Percentiles rank a stretch among this genome's conserved stretches.
Conservation (phyloP, 2,113 vertebrate species). For the Triplophysa siluroides region DNA sequence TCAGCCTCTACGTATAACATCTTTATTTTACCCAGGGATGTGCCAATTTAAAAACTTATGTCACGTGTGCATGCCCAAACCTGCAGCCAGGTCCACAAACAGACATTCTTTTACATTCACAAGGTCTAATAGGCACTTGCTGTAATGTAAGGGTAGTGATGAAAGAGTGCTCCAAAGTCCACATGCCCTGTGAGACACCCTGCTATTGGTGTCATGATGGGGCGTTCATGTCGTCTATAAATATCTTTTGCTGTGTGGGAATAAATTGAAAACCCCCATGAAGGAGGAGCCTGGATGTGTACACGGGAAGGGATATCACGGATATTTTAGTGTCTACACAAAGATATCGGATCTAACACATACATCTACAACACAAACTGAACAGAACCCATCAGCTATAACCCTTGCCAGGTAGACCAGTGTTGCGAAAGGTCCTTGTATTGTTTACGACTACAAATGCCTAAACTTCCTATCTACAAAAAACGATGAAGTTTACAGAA, state of each 20-base stretch:
- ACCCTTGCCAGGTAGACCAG: too few relatives aligned
- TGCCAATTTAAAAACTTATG: background rate
- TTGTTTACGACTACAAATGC: too few relatives aligned
- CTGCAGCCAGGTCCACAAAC: background rate
- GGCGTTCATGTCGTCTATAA: slow-evolving; percentile 66
- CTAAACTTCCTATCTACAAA: too few relatives aligned
- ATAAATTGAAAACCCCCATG: slow-evolving; percentile 69
- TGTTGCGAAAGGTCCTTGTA: too few relatives aligned
- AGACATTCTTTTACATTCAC: background rate
- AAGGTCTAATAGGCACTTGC: background rate
- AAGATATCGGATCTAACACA: background rate
- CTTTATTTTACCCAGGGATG: slow-evolving; percentile 5
- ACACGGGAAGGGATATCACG: slow-evolving; percentile 39
- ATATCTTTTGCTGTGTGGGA: slow-evolving; percentile 77
- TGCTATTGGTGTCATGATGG: slow-evolving; percentile 13
- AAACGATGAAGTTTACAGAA: too few relatives aligned
- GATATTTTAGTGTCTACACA: slow-evolving; percentile 6
- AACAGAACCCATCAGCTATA: too few relatives aligned
- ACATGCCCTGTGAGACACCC: background rate
- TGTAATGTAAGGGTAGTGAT: background rate
- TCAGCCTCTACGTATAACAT: background rate
- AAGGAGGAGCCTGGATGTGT: slow-evolving; percentile 58
- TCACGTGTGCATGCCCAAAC: slow-evolving; percentile 22
- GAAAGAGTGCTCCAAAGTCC: slow-evolving; percentile 1
- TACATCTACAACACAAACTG: background rate